These are phyloP conservation scores for Metaphire vulgaris DNA, from an alignment of 1,140 invertebrate genomes.

Conservation along the genomic window DNA sequence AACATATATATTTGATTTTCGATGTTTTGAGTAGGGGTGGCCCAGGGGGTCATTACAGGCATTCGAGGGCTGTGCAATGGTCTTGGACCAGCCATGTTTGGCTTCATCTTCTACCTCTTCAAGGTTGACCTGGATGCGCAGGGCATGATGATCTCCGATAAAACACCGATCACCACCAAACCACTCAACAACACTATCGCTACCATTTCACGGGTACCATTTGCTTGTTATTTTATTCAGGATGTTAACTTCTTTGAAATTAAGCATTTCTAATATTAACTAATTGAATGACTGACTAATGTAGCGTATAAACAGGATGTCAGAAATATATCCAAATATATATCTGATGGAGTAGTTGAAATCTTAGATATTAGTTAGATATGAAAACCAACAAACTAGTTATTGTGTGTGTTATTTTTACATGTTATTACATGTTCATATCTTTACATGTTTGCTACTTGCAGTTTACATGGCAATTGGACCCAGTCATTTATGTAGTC, in stretches of 20 bases:
- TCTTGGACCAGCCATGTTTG: conserved; percentile 91
- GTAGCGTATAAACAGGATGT: background rate
- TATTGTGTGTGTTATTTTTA: too few species aligned
- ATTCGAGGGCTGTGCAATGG: conserved; percentile 81
- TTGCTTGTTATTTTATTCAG: background rate
- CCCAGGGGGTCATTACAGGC: conserved; percentile 93
- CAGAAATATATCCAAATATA: too few species aligned
- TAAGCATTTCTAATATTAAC: background rate
- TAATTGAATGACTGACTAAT: background rate
- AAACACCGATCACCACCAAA: background rate
- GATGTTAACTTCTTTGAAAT: background rate
- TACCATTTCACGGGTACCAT: background rate
- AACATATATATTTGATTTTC: too few species aligned
- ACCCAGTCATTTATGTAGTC: too few species aligned
- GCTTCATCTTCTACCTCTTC: conserved; percentile 96
- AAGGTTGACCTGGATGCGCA: conserved; percentile 91
- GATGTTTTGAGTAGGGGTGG: conserved; percentile 77
- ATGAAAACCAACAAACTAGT: too few species aligned
- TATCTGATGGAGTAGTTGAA: too few species aligned
- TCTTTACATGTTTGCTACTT: too few species aligned
- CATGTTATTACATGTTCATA: too few species aligned
- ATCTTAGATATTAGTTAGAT: too few species aligned
- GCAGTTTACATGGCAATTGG: too few species aligned
- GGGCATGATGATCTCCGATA: conserved; percentile 57
- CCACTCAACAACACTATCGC: background rate